phyloP scores from a whole-genome alignment of 2,113 vertebrate species.

The Mormyrus iriodes region DNA sequence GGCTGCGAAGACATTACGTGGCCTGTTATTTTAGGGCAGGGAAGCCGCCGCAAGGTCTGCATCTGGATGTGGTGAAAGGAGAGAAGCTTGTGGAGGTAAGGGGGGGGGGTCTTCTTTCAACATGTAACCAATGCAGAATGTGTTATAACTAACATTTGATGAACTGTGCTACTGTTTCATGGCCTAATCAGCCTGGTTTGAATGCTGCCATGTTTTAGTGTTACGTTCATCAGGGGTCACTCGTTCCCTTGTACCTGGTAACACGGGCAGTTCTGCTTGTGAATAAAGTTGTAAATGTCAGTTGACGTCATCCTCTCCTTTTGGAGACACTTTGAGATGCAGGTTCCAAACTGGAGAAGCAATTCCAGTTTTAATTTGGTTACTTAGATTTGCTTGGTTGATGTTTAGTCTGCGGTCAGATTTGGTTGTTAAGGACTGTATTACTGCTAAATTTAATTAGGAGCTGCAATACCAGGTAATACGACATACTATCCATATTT shows the following conservation, averaged over 20 bases:
- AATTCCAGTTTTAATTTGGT: background rate
- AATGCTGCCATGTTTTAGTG: background rate
- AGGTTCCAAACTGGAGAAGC: background rate
- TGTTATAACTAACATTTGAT: background rate
- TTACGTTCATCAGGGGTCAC: background rate
- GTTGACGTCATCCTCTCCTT: background rate
- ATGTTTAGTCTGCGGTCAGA: background rate
- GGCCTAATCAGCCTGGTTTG: background rate
- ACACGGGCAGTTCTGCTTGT: background rate
- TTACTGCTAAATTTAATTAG: background rate
- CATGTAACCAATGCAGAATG: background rate
- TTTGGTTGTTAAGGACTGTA: background rate
- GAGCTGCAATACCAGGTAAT: background rate
- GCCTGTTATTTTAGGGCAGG: constrained; percentile 64
- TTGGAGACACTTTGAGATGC: background rate
- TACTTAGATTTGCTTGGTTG: background rate
- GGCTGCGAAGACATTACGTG: background rate
- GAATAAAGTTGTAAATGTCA: background rate
- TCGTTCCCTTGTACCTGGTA: background rate
- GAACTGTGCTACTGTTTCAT: background rate
- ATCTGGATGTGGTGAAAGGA: constrained; percentile 85
- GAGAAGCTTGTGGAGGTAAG: constrained; percentile 79
- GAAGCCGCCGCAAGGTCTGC: constrained; percentile 76
- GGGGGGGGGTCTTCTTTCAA: background rate
- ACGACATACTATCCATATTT: background rate